Percentiles rank a stretch among this genome's conserved stretches.
phyloP scores from a whole-genome alignment of 2,797 vertebrate species.

The Mormyrops boulengeri region DNA sequence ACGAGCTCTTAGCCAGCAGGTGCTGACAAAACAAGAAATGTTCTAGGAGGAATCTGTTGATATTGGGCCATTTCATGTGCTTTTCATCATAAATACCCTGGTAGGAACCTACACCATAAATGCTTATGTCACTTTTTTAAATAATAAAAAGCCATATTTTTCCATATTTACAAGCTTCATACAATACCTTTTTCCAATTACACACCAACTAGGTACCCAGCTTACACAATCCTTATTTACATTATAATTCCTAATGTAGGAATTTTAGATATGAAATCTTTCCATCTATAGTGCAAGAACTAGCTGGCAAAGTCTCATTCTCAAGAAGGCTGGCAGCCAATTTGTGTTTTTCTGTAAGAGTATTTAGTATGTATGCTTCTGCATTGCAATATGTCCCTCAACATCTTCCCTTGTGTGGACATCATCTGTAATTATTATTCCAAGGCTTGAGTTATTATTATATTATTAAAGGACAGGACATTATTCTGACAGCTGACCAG shows the following conservation, averaged over 20 bases:
- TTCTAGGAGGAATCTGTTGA: not conserved
- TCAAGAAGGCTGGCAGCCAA: not conserved
- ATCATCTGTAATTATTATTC: not conserved
- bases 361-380: not conserved
- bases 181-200: not conserved
- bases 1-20: not conserved
- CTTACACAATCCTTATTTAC: not conserved
- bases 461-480: not conserved
- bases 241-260: not conserved
- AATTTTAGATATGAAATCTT: not conserved
- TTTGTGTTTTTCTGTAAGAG: not conserved
- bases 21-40: not conserved
- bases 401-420: not conserved
- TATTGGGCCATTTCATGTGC: not conserved
- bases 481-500: not conserved
- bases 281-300: not conserved
- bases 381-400: not conserved
- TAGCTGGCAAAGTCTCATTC: not conserved
- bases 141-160: not conserved
- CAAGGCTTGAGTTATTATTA: not conserved
- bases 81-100: not conserved
- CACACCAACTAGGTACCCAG: not conserved
- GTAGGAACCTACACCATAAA: not conserved
- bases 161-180: not conserved
- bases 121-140: not conserved